Base-by-base conservation (phyloP, 2,113 vertebrate species). In the Bubo scandiacus region DNA sequence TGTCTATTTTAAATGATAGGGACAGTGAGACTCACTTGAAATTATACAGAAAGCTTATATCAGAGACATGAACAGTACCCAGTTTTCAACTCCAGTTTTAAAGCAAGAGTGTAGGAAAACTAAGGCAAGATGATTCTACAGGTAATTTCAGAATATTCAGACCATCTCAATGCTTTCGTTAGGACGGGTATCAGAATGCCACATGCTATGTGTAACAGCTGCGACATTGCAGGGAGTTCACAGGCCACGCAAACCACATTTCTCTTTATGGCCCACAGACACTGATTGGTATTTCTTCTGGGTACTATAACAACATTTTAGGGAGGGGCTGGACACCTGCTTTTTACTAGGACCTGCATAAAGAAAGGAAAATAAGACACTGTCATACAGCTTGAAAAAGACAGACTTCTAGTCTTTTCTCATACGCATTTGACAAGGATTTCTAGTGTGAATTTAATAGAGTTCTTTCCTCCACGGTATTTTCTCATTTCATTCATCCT, bases 171-270 rank as follows among this genome's bases (percentile, higher is more conserved):
- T 5, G 73, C 57, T 66, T 36, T 63, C 3, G 2, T 72, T 57
- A 74, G 84, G 2, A 25, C 0, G 8, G 45, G 43, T 36, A 43
- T 71, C 81, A 87, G 93, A 85, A 92, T 61, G 71, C 42, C 93
- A 88, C 62, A 14, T 18, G 78, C 96, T 96, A 82, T 87, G 93
- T 90, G 70, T 94, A 96, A 88, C 95, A 95, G 94, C 92, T 72
- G 84, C 3, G 4, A 80, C 92, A 95, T 92, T 85, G 74, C 54
- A 16, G 5, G 58, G 74, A 92, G 96, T 96, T 94, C 94, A 94
- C 3, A 4, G 57, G 84, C 89, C 40, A 13, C 10, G 52, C 57
- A 87, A 80, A 68, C 66, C 84, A 68, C 65, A 30, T 38, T 75
- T 91, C 91, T 85, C 81, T 67, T 82, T 57, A 63, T 67, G 57